Conservation (phyloP, 2,888 invertebrate species). For the Sturmia bella region DNA sequence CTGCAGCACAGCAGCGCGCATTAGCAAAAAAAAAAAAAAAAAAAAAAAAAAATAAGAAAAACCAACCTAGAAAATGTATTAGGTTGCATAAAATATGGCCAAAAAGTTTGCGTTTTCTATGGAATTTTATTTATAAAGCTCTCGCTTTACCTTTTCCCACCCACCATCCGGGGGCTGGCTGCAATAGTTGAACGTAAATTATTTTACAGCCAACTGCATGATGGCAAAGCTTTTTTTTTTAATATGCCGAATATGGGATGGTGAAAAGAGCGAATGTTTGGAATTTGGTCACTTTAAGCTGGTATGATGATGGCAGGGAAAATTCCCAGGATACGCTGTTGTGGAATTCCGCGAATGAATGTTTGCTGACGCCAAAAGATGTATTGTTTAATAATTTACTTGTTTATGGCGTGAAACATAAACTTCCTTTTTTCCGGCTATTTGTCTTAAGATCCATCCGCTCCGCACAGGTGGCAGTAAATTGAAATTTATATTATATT, state of each 20-base stretch:
- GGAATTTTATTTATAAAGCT: conserved; percentile 33
- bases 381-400: conserved; percentile 65
- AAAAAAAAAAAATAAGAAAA: too few species aligned
- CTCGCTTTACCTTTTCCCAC: not conserved
- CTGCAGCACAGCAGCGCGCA: conserved; percentile 62
- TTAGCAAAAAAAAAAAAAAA: conserved; percentile 26
- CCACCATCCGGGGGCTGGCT: not conserved
- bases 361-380: conserved; percentile 43
- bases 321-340: conserved; percentile 9
- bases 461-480: not conserved
- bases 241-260: conserved; percentile 16
- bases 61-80: conserved; percentile 22
- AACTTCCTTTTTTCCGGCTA: conserved; percentile 39
- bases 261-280: not conserved
- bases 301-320: not conserved
- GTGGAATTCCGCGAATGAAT: conserved; percentile 36
- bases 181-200: conserved; percentile 48
- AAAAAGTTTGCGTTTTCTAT: conserved; percentile 44
- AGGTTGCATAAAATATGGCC: conserved; percentile 54
- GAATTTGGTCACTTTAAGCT: conserved; percentile 33
- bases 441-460: not conserved
- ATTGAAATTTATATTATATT: too few species aligned
- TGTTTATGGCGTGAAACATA: conserved; percentile 62
- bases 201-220: conserved; percentile 61
- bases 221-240: conserved; percentile 11